A percentile compares a stretch with the other conserved stretches of the same genome.
Conservation (phyloP, 2,888 invertebrate species). For the Diabrotica balteata region DNA sequence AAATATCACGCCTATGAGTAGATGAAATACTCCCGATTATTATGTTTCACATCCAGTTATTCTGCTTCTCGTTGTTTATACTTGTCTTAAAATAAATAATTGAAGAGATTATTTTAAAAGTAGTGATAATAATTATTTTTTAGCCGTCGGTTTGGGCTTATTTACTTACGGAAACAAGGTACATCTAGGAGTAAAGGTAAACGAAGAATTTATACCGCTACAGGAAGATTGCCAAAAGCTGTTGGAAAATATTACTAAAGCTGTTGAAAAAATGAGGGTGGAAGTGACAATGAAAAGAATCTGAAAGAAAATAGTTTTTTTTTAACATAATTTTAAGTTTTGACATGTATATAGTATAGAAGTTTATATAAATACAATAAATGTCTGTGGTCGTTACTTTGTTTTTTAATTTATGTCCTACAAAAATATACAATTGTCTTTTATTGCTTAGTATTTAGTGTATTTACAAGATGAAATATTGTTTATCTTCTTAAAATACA, state of each 20-base stretch:
- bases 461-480: too few species aligned
- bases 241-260: constrained; percentile 7
- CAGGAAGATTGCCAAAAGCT: constrained; percentile 9
- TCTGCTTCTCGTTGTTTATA: too few species aligned
- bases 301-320: neutral
- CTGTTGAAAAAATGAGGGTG: neutral
- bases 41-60: too few species aligned
- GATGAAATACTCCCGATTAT: too few species aligned
- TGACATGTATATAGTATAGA: neutral
- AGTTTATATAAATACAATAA: neutral
- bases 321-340: neutral
- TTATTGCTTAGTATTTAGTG: too few species aligned
- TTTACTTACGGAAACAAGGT: constrained; percentile 10
- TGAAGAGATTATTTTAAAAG: too few species aligned
- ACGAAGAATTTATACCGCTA: constrained; percentile 10
- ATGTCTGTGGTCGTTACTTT: neutral
- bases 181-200: constrained; percentile 12
- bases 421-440: too few species aligned
- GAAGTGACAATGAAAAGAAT: neutral
- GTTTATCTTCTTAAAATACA: too few species aligned
- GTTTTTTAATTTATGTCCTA: neutral
- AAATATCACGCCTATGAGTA: too few species aligned
- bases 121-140: neutral
- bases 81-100: too few species aligned
- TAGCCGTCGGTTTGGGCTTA: constrained; percentile 11